phyloP scores from a whole-genome alignment of 2,113 vertebrate species.

The Poecilia latipinna region DNA sequence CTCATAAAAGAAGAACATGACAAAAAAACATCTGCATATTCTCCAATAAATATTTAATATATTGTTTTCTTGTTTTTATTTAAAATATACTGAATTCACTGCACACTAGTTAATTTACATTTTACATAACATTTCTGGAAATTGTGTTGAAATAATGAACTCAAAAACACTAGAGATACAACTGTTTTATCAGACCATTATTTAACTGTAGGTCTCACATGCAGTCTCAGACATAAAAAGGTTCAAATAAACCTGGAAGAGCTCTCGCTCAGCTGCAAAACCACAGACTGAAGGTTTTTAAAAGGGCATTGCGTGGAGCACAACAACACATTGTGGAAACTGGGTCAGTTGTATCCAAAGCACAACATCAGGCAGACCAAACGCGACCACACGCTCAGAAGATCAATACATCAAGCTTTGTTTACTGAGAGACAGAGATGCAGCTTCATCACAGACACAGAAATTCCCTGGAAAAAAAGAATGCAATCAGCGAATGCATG shows the following conservation, averaged over 20 bases:
- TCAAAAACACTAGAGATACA: not conserved
- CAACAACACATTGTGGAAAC: constrained; percentile 1
- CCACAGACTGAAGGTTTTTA: not conserved
- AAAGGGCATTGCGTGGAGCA: not conserved
- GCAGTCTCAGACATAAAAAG: not conserved
- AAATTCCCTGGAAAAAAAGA: constrained; percentile 1
- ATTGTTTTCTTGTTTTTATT: not conserved
- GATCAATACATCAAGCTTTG: constrained; percentile 23
- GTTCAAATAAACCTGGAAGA: not conserved
- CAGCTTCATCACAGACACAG: constrained; percentile 17
- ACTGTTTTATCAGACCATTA: no score
- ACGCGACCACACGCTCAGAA: constrained; percentile 4
- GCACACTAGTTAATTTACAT: not conserved
- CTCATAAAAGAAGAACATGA: not conserved
- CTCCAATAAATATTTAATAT: not conserved
- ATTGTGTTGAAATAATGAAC: no score
- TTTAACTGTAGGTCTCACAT: not conserved
- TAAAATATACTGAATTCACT: not conserved
- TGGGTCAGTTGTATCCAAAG: constrained; percentile 14
- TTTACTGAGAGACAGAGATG: constrained; percentile 9
- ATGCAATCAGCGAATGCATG: not conserved
- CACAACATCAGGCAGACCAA: constrained; percentile 14
- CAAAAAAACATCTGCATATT: not conserved
- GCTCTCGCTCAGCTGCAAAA: not conserved
- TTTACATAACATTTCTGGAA: no score